Evolutionary conservation across 2,113 vertebrate genomes (phyloP).

Genomic region (Myotis brandtii): DNA sequence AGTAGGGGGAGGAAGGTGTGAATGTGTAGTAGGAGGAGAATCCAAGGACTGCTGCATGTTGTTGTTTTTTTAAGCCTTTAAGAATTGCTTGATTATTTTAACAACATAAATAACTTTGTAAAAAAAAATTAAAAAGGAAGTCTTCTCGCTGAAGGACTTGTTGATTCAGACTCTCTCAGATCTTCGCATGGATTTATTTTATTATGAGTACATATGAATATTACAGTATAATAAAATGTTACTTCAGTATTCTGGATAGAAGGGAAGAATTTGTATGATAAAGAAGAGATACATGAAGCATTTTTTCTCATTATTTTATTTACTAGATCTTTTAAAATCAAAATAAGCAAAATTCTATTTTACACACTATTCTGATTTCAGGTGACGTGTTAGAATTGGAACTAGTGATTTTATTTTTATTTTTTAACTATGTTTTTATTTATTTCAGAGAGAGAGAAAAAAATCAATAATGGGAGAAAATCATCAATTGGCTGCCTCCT

Average conservation of each 20-base stretch:
- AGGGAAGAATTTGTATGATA: background rate
- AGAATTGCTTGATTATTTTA: background rate
- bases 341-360: background rate
- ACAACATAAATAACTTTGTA: background rate
- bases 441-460: too few species aligned
- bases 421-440: too few species aligned
- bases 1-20: background rate
- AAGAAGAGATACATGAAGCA: background rate
- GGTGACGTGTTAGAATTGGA: background rate
- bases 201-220: background rate
- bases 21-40: background rate
- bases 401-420: background rate
- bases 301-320: background rate
- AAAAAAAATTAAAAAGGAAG: background rate
- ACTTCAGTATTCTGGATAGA: background rate
- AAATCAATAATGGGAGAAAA: too few species aligned
- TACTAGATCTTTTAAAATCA: background rate
- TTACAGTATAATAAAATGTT: background rate
- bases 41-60: background rate
- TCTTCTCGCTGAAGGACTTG: background rate
- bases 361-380: background rate
- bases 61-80: background rate
- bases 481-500: too few species aligned
- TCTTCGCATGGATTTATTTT: background rate
- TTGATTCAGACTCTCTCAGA: background rate